Evolutionary conservation across 2,113 vertebrate genomes (phyloP).

Genomic region (Gallinago paraguaiae): DNA sequence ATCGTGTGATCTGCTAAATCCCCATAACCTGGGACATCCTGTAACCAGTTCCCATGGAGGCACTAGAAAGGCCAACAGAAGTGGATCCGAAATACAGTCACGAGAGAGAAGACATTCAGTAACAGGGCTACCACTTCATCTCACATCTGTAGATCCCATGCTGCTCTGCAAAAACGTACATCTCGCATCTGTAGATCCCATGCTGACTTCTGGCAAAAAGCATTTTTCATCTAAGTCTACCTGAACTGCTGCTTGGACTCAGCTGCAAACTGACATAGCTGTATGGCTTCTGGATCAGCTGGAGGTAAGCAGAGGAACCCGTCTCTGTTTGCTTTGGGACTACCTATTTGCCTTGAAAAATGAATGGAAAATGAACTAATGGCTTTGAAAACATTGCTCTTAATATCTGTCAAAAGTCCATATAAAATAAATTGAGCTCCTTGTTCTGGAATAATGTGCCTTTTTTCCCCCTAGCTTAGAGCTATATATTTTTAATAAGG

Average conservation of each 20-base stretch:
- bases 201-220: not conserved
- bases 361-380: not conserved
- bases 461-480: not conserved
- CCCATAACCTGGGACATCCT: fast-evolving
- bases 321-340: not conserved
- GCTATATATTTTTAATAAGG: not conserved
- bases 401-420: not conserved
- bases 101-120: not conserved
- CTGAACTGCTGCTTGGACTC: not conserved
- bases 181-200: not conserved
- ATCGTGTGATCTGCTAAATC: not conserved
- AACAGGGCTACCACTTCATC: not conserved
- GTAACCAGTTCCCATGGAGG: not conserved
- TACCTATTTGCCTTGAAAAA: not conserved
- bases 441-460: not conserved
- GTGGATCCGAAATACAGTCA: not conserved
- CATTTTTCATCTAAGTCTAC: not conserved
- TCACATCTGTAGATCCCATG: not conserved
- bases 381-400: not conserved
- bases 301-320: not conserved
- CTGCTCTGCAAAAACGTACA: not conserved
- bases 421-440: not conserved
- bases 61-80: not conserved
- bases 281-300: not conserved
- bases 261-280: not conserved